phyloP scores from a whole-genome alignment of 1,140 invertebrate genomes.

The Sycobia sp. region DNA sequence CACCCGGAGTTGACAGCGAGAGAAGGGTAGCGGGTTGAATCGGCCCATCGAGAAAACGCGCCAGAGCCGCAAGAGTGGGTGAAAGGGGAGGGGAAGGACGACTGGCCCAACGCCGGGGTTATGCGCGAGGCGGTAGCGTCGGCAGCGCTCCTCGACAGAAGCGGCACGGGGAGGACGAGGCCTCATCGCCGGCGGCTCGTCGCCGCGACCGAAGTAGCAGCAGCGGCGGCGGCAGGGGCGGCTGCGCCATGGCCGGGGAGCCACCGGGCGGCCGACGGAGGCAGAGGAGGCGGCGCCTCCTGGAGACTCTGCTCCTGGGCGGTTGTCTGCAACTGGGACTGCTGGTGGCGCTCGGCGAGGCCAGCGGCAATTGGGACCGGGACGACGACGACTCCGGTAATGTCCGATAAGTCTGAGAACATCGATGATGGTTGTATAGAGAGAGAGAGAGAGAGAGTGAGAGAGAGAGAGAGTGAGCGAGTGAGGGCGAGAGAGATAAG shows the following conservation, averaged over 20 bases:
- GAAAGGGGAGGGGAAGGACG: too few species aligned
- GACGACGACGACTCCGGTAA: slow-evolving; percentile 56
- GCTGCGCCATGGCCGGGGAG: slow-evolving; percentile 20
- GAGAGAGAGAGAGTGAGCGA: too few species aligned
- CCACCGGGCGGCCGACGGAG: not conserved
- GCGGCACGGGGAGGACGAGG: not conserved
- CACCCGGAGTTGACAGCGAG: not conserved
- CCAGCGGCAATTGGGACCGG: slow-evolving; percentile 56
- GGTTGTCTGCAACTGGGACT: slow-evolving; percentile 39
- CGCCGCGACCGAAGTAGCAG: slow-evolving; percentile 27
- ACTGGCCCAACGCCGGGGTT: slow-evolving; percentile 6
- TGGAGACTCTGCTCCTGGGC: not conserved
- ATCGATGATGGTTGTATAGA: too few species aligned
- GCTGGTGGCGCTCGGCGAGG: slow-evolving; percentile 46
- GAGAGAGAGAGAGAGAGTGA: too few species aligned
- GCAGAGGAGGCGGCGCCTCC: not conserved
- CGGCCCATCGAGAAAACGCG: too few species aligned
- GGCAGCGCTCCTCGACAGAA: not conserved
- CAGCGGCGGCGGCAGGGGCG: slow-evolving; percentile 29
- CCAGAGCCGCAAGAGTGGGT: too few species aligned
- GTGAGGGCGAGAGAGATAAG: too few species aligned
- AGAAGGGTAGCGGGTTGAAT: not conserved
- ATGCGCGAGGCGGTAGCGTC: not conserved
- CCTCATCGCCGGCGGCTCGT: slow-evolving; percentile 13
- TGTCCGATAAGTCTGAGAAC: too few species aligned